Base-by-base conservation (phyloP, 1,140 invertebrate genomes). In the Chlorops oryzae region DNA sequence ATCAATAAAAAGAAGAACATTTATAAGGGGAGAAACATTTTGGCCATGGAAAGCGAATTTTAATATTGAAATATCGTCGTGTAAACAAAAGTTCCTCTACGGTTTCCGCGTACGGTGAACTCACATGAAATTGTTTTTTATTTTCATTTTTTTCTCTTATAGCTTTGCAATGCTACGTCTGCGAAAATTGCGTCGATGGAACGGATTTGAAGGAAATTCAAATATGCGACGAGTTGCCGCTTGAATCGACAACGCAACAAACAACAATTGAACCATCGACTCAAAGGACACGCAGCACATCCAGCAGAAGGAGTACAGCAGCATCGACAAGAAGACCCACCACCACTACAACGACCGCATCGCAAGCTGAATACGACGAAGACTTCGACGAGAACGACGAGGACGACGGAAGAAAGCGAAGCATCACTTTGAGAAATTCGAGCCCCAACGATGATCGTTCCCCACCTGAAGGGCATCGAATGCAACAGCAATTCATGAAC, bases 141-240 rank as follows among this genome's bases (percentile, higher is more conserved):
- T n/a, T n/a, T n/a, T n/a, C n/a, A n/a, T 5, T 48, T 18, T 27
- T 27, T 22, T 35, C 21, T 38, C 39, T 40, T 32, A 5, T 46
- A 69, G 66, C 62, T 5, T 42, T 70, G 20, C 60, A 66, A 37
- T 70, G 66, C 24, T 69, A 66, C 24, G 54, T 54, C 32, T 70
- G 66, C 35, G 60, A 63, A 43, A 58, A 70, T 39, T 70, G 66
- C 35, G 66, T 64, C 37, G 59, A 65, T 13, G 47, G 49, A 21
- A 45, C 61, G 2, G 41, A 57, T 12, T 39, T 59, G 2, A 52
- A 48, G 12, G 61, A 65, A 35, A 52, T 65, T 42, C 59, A 61
- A 38, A 48, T 63, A 10, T 69, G 65, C 38, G 58, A 50, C 18
- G 51, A 24, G 5, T 27, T 43, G 3, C 4, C 23, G 17, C 21